Base-by-base conservation (phyloP, 2,797 vertebrate genomes). In the Cynodonichthys magdalenae region DNA sequence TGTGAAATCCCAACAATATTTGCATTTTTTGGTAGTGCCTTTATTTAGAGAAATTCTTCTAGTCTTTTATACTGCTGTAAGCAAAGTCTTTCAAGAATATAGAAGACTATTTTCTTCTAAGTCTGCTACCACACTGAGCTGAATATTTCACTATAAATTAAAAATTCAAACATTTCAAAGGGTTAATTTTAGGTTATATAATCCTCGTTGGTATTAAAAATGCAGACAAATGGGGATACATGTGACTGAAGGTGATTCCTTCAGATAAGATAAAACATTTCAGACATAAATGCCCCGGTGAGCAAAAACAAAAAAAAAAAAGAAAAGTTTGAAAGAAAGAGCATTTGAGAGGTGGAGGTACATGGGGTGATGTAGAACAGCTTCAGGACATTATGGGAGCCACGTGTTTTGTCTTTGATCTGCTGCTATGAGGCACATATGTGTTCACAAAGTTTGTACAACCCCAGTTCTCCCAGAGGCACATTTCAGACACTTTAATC, bases 401-500 rank as follows among this genome's bases (percentile, higher is more conserved):
- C 69, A 79, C 59, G 44, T 57, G 71, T 82, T 71, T 80, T 2
- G 55, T 45, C 84, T 92, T 93, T 93, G 87, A 91, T 91, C 86
- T 24, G 24, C 56, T 58, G 79, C 83, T 87, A 92, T 83, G 77
- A 90, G 80, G 90, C 28, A 15, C 90, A 92, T 74, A 88, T 91
- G 89, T 81, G 51, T 62, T 80, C 66, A 36, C 54, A 58, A 42
- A 20, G 54, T 62, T 72, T 9, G 8, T 63, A 62, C 49, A 69
- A 72, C 54, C 61, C 72, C 24, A 59, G 20, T 63, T 71, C 74
- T 57, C 59, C 66, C 62, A 72, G 51, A 67, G 53, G 48, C 56
- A 66, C 46, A 52, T 44, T 60, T 67, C 42, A 63, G 49, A 64
- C 46, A 24, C 53, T 66, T 75, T 53, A 19, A 18, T 53, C 66